Conservation (phyloP, 2,797 vertebrate species). For the Acipenser transmontanus region DNA sequence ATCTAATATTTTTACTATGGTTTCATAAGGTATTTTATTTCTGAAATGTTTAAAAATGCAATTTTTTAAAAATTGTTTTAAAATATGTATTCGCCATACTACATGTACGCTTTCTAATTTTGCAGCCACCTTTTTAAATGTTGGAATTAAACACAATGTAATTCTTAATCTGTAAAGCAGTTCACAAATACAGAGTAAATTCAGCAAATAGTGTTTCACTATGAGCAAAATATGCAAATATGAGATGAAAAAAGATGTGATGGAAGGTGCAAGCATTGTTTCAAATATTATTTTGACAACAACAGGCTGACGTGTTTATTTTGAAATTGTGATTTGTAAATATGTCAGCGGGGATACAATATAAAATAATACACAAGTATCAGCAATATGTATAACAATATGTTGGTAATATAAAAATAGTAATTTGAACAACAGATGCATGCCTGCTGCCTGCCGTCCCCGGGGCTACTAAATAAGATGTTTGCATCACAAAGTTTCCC, state of each 20-base stretch:
- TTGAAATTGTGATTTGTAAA: conserved; percentile 11
- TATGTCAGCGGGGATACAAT: background rate
- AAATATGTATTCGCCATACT: background rate
- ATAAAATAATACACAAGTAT: conserved; percentile 3
- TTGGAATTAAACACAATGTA: conserved; percentile 10
- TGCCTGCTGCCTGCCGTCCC: background rate
- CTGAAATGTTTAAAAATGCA: too few relatives aligned
- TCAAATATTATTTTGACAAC: conserved; percentile 16
- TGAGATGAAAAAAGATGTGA: conserved; percentile 14
- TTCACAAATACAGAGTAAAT: conserved; percentile 10
- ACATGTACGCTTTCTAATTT: conserved; percentile 13
- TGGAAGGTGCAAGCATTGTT: conserved; percentile 15
- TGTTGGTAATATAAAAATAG: background rate
- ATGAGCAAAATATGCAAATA: conserved; percentile 18
- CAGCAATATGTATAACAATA: background rate
- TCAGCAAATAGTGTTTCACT: conserved; percentile 21
- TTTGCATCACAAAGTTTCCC: background rate
- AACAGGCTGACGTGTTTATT: conserved; percentile 5
- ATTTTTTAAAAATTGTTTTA: background rate
- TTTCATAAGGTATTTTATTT: too few relatives aligned
- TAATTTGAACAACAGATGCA: conserved; percentile 5
- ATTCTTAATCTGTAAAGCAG: conserved; percentile 17
- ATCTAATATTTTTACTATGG: too few relatives aligned
- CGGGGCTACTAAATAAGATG: background rate
- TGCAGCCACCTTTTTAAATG: conserved; percentile 7